Conservation (phyloP, 2,797 vertebrate genomes). For the Sebastes iracundus region DNA sequence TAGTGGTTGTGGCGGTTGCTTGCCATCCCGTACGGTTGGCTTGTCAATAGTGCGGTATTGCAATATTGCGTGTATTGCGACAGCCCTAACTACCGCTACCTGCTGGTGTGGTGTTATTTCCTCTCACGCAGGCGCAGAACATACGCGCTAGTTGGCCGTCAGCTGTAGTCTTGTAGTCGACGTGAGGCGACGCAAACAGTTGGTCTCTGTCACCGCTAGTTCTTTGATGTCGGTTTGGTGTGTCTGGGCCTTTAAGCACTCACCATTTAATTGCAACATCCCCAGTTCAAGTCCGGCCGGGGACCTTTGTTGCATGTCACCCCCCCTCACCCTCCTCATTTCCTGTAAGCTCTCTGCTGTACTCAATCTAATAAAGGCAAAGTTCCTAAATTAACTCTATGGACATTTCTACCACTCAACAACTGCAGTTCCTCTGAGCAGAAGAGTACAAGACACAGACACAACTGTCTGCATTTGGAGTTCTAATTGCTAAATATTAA, state of each 20-base stretch:
- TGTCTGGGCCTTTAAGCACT: background rate
- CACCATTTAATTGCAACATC: background rate
- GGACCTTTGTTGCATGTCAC: background rate
- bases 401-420: background rate
- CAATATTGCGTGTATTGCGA: too few relatives aligned
- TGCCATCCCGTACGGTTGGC: too few relatives aligned
- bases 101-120: too few relatives aligned
- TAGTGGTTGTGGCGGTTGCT: too few relatives aligned
- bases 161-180: too few relatives aligned
- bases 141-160: too few relatives aligned
- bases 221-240: background rate
- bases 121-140: too few relatives aligned
- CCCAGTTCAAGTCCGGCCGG: background rate
- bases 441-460: background rate
- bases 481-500: background rate
- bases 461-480: background rate
- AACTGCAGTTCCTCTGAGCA: background rate
- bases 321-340: background rate
- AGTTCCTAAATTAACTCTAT: background rate
- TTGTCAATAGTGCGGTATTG: too few relatives aligned
- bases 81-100: too few relatives aligned
- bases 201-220: background rate
- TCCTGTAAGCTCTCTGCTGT: slow-evolving; percentile 19
- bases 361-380: slow-evolving; percentile 28
- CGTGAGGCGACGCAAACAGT: too few relatives aligned